Evolutionary conservation across 1,140 invertebrate genomes (phyloP), one percentile per base, ranked within the genome.

Genomic region (Conopomorpha cramerella): DNA sequence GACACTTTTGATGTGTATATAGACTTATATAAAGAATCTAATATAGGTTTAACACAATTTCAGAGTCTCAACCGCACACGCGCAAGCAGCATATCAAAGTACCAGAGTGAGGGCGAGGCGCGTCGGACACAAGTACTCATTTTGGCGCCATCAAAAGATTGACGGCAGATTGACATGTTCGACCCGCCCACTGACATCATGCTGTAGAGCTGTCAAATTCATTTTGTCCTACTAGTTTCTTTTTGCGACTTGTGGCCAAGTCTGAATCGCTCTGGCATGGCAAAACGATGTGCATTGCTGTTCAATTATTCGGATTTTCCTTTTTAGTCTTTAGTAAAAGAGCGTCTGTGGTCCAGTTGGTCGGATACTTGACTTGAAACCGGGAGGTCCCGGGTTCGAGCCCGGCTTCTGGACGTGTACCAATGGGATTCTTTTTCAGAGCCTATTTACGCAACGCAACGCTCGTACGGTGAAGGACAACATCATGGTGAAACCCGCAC

Each of bases 51-150:
- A 6, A 4, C n/a, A 17, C 27, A 26, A 18, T 50, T 58, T 13
- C 53, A 70, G 65, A 51, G 60, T 8, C 47, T 73, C 15, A 73
- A 73, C 38, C 51, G 65, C 8, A 62, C 62, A 1, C 52, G 57
- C 1, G 64, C 60, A 31, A 56, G 49, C 40, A 70, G 63, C 34
- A 49, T 61, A 12, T 53, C 58, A 0, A 47, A 58, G 1, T 11
- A 29, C 13, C 28, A 10, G 3, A 17, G 44, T 2, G 41, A 43
- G 25, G 17, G 28, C 2, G 58, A 55, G 2, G 41, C 51, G 12
- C 62, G 66, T 0, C 62, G 64, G 37, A 61, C 64, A 0, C 68
- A 71, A 29, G 50, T 72, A 0, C 41, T 71, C 0, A 62, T 73
- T 1, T 42, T 70, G 11, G 49, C 60, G 16, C 44, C 66, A 6